Evolutionary conservation across 2,113 vertebrate genomes (phyloP).

Genomic region (Myxocyprinus asiaticus): DNA sequence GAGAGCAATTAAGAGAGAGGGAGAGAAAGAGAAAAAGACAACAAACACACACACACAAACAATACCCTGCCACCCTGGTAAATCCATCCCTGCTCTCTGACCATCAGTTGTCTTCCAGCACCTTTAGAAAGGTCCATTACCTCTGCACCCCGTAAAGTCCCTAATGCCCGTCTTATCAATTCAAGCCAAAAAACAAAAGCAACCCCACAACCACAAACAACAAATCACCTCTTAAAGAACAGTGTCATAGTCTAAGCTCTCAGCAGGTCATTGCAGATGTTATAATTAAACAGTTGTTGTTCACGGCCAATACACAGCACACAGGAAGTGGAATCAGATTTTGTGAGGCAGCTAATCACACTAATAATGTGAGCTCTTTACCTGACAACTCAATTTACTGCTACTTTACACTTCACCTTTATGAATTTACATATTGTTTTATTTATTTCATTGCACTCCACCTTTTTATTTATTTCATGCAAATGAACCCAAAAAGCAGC

Average conservation of each 20-base stretch:
- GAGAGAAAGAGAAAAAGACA: too few species aligned
- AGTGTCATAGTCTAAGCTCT: neutral
- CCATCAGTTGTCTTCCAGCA: conserved; percentile 34
- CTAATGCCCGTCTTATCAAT: conserved; percentile 34
- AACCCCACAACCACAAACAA: conserved; percentile 7
- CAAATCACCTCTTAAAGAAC: neutral
- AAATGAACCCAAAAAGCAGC: too few species aligned
- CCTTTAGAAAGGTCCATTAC: conserved; percentile 43
- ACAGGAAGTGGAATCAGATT: neutral
- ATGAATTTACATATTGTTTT: too few species aligned
- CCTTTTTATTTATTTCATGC: neutral
- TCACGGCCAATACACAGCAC: conserved; percentile 2
- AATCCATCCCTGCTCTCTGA: conserved; percentile 3
- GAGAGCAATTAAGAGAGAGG: too few species aligned
- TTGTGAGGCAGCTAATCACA: neutral
- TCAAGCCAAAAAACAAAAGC: conserved; percentile 36
- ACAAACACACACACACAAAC: too few species aligned
- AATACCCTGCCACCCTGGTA: too few species aligned
- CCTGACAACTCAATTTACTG: neutral
- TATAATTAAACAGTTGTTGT: too few species aligned
- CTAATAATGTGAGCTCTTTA: neutral
- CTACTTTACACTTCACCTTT: neutral
- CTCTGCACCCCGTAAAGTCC: conserved; percentile 27
- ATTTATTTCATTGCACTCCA: neutral
- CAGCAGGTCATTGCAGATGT: too few species aligned